Evolutionary conservation across 2,888 invertebrate species (phyloP), one percentile per base, ranked within the genome.

Genomic region (Plutella xylostella): DNA sequence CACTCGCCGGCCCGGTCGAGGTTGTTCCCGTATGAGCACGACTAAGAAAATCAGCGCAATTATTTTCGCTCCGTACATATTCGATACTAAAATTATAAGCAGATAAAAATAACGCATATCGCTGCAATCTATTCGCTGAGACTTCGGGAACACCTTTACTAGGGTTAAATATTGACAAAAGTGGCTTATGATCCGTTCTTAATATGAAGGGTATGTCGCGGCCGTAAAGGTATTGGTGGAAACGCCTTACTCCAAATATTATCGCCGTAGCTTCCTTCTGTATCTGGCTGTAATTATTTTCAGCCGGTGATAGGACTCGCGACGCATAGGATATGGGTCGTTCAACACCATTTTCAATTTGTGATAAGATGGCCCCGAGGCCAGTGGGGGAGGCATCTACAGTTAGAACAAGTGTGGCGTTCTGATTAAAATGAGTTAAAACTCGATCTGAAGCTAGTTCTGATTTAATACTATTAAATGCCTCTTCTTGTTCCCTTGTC

Each of bases 191-290:
- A 14, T 43, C 43, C 22, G 43, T 43, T 25, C 22, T 14, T 1
- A 46, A 21, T 6, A 37, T 15, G 37, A 46, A 46, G 4, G 43
- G 43, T 14, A 43, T 40, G 15, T 18, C 12, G n/a, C 30, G 34
- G 30, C 43, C 42, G 20, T 37, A 46, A 11, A 46, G 35, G 21
- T 42, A 42, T 31, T 42, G 42, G n/a, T 43, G 43, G 15, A 35
- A 43, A 11, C 25, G 20, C 4, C 37, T 12, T 4, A 40, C 45
- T 7, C 22, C 39, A 22, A 45, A 38, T 21, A 39, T 14, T 6
- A 40, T 45, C 3, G 45, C 40, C 40, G 45, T 45, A 3, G 38
- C 39, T 25, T 45, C 44, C 19, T 45, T 45, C 17, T 45, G 38
- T 19, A 45, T 45, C 15, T 43, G 44, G 30, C 37, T 44, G 21